A percentile compares a stretch with the other conserved stretches of the same genome.
Evolutionary conservation across 2,113 vertebrate species (phyloP).

Genomic region (Tympanuchus pallidicinctus): DNA sequence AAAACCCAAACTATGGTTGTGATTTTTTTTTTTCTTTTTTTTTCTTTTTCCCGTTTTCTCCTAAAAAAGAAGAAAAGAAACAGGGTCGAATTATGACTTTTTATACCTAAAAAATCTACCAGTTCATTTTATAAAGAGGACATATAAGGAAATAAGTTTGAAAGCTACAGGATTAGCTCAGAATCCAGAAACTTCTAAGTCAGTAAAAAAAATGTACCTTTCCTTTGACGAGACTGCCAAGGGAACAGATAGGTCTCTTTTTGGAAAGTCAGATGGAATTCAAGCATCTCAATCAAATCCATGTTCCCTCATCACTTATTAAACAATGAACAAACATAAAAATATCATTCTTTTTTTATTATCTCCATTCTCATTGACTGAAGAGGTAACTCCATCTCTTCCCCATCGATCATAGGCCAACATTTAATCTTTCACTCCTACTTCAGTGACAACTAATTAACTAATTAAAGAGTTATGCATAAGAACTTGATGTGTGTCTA

Average conservation of each 20-base stretch:
- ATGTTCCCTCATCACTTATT: neutral
- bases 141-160: neutral
- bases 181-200: neutral
- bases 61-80: neutral
- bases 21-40: too few relatives aligned
- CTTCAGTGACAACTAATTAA: constrained; percentile 45
- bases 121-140: neutral
- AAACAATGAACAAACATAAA: neutral
- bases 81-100: neutral
- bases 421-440: constrained; percentile 55
- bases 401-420: neutral
- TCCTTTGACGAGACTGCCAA: neutral
- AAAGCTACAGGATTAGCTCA: neutral
- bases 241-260: neutral
- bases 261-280: neutral
- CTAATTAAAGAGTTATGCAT: neutral
- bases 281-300: neutral
- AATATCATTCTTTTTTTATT: neutral
- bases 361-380: neutral
- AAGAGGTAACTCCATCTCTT: constrained; percentile 6
- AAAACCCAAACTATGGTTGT: fast-evolving
- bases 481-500: constrained; percentile 2
- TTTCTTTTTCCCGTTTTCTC: neutral
- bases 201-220: neutral
- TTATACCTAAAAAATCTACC: neutral